Conservation (phyloP, 2,113 vertebrate genomes). For the Cyprinodon brontotheroides region DNA sequence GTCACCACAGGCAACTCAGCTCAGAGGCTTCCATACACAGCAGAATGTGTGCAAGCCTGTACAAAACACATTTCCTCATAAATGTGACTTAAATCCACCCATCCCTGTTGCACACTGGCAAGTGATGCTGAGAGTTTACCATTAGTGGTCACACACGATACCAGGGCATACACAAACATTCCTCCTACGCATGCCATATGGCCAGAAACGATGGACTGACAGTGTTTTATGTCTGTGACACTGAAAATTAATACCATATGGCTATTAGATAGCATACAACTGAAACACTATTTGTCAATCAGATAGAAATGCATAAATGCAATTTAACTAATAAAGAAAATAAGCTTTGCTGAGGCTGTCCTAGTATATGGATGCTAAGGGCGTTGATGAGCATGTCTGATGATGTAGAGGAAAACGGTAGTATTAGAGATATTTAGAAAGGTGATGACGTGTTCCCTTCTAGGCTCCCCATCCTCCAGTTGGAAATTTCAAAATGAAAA, state of each 20-base stretch:
- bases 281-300: slow-evolving; percentile 47
- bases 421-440: slow-evolving; percentile 5
- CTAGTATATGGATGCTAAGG: background rate
- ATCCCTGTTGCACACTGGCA: slow-evolving; percentile 18
- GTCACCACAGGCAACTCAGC: slow-evolving; percentile 32
- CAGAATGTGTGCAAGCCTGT: background rate
- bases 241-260: slow-evolving; percentile 69
- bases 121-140: slow-evolving; percentile 43
- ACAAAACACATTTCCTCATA: slow-evolving; percentile 27
- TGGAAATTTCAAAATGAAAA: slow-evolving; percentile 53
- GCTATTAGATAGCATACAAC: slow-evolving; percentile 41
- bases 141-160: slow-evolving; percentile 42
- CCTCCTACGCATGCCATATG: slow-evolving; percentile 71
- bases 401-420: slow-evolving; percentile 2
- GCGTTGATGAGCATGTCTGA: background rate
- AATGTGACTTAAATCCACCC: slow-evolving; percentile 31
- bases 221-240: slow-evolving; percentile 55
- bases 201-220: slow-evolving; percentile 48
- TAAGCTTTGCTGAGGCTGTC: background rate
- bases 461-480: slow-evolving; percentile 26
- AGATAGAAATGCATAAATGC: slow-evolving; percentile 26
- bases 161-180: slow-evolving; percentile 51
- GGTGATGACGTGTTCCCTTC: slow-evolving; percentile 25
- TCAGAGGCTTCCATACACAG: slow-evolving; percentile 22
- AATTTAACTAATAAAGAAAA: slow-evolving; percentile 19